A percentile compares a stretch with the other conserved stretches of the same genome.
Evolutionary conservation across 2,888 invertebrate genomes (phyloP).

Genomic region (Entomobrya multifasciata): DNA sequence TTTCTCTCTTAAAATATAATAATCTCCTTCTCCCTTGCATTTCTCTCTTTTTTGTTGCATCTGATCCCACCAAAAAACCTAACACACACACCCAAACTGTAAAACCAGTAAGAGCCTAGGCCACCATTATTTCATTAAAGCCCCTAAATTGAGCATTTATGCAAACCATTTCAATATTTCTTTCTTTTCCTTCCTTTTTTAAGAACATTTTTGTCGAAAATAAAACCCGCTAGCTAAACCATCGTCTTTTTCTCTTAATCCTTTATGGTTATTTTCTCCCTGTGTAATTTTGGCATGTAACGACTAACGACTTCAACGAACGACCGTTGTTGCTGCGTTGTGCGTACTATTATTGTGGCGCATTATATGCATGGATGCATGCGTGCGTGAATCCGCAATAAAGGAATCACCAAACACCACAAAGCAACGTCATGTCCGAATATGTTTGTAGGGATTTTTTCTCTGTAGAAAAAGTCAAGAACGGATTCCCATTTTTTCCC

Average conservation of each 20-base stretch:
- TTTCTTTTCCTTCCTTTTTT: slow-evolving; percentile 29
- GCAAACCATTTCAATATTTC: slow-evolving; percentile 65
- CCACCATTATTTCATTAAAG: slow-evolving; percentile 64
- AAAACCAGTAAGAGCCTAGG: background rate
- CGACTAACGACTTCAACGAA: slow-evolving; percentile 31
- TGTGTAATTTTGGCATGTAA: slow-evolving; percentile 20
- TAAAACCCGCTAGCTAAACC: background rate
- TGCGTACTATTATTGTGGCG: slow-evolving; percentile 2
- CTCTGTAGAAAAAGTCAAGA: slow-evolving; percentile 24
- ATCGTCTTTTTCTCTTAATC: background rate
- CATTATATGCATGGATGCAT: slow-evolving; percentile 28
- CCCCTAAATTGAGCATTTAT: slow-evolving; percentile 62
- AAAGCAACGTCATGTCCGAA: background rate
- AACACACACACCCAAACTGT: slow-evolving; percentile 5
- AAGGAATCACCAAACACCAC: background rate
- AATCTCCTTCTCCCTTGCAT: slow-evolving; percentile 4
- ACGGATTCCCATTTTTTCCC: slow-evolving; percentile 39
- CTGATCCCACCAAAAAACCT: slow-evolving; percentile 9
- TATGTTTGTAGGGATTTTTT: background rate
- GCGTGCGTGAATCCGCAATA: slow-evolving; percentile 22
- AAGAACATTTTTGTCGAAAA: slow-evolving; percentile 7
- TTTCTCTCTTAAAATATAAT: background rate
- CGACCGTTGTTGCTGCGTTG: too few species aligned
- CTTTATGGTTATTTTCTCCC: slow-evolving; percentile 22
- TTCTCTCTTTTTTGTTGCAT: slow-evolving; percentile 8